Evolutionary conservation across 2,888 invertebrate species (phyloP).

Genomic region (Oxycera nigricornis): DNA sequence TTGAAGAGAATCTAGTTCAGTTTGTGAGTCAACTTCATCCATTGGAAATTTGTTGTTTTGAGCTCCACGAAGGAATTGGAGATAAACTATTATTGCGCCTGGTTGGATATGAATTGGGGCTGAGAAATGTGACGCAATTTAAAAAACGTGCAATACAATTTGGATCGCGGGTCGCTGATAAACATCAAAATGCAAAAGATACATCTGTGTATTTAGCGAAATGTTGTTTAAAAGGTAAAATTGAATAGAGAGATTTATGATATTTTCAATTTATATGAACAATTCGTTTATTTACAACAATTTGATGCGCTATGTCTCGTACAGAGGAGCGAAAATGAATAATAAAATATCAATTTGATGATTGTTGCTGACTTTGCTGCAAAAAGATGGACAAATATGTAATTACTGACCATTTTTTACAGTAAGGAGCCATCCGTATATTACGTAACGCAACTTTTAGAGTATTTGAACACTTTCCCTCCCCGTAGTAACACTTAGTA

Average conservation of each 20-base stretch:
- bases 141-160: slow-evolving; percentile 97
- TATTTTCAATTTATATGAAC: too few relatives aligned
- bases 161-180: slow-evolving; percentile 93
- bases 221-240: slow-evolving; percentile 34
- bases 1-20: slow-evolving; percentile 74
- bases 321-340: too few relatives aligned
- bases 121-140: slow-evolving; percentile 69
- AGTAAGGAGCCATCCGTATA: too few relatives aligned
- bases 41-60: slow-evolving; percentile 66
- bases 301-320: too few relatives aligned
- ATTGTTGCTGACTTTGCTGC: too few relatives aligned
- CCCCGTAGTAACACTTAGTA: too few relatives aligned
- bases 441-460: too few relatives aligned
- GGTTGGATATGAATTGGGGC: slow-evolving; percentile 72
- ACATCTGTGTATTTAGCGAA: slow-evolving; percentile 63
- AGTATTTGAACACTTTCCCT: too few relatives aligned
- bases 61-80: slow-evolving; percentile 77
- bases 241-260: slow-evolving; percentile 39
- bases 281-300: too few relatives aligned
- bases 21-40: slow-evolving; percentile 71
- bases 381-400: too few relatives aligned
- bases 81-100: slow-evolving; percentile 89
- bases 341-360: too few relatives aligned
- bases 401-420: too few relatives aligned
- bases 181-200: slow-evolving; percentile 86